phyloP scores from a whole-genome alignment of 2,113 vertebrate species.

The Dicerorhinus sumatrensis region DNA sequence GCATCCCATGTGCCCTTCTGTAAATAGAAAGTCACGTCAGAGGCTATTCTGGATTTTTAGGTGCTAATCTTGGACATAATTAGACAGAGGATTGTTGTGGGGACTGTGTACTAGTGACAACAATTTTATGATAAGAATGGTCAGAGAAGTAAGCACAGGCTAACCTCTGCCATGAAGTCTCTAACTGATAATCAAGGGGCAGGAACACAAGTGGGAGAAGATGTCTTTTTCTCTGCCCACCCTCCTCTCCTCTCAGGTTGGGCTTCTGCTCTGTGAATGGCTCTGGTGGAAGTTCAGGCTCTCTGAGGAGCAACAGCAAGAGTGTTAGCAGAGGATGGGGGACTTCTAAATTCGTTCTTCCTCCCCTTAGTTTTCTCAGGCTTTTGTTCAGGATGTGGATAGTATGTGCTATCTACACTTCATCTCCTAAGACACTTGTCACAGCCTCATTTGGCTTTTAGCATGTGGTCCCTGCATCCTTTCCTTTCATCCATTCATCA shows the following conservation, averaged over 20 bases:
- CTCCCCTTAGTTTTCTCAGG: not conserved
- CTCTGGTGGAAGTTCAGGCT: not conserved
- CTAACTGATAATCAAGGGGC: not conserved
- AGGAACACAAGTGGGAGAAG: not conserved
- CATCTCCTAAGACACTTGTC: not conserved
- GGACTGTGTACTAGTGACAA: constrained; percentile 64
- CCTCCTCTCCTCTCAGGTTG: not conserved
- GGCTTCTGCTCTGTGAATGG: not conserved
- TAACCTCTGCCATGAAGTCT: not conserved
- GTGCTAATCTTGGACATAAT: constrained; percentile 73
- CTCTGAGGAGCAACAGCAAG: not conserved
- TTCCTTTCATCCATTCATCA: not conserved
- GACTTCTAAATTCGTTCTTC: not conserved
- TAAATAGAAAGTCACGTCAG: constrained; percentile 78
- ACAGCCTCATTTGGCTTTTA: not conserved
- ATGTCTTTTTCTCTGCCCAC: not conserved
- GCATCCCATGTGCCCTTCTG: constrained; percentile 62
- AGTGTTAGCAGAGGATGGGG: not conserved
- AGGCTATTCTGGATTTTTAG: constrained; percentile 71
- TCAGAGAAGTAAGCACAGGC: not conserved
- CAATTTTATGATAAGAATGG: not conserved
- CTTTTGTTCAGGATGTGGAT: not conserved
- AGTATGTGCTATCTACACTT: not conserved
- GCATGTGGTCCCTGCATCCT: not conserved
- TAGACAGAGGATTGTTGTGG: constrained; percentile 66